phyloP scores from a whole-genome alignment of 2,888 invertebrate genomes.

The Biston stratarius region DNA sequence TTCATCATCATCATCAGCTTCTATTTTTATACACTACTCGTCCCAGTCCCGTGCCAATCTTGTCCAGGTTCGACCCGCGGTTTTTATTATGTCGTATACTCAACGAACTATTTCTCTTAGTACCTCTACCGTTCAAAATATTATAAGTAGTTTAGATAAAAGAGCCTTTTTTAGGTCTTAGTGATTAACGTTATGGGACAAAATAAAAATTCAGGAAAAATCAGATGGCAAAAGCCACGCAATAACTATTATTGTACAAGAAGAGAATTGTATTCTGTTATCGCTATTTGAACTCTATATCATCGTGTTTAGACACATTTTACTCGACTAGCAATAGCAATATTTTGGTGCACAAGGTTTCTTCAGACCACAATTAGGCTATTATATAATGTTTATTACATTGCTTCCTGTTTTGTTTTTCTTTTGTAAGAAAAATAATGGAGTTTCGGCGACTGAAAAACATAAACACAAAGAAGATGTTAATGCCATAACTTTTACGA shows the following conservation, averaged over 20 bases:
- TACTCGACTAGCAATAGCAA: conserved; percentile 5
- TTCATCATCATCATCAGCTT: no score
- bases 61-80: no score
- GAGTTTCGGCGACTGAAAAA: conserved; percentile 10
- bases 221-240: not conserved
- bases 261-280: not conserved
- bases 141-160: no score
- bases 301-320: conserved; percentile 16
- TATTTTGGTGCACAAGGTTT: conserved; percentile 22
- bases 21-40: no score
- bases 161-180: no score
- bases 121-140: no score
- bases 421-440: conserved; percentile 13
- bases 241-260: not conserved
- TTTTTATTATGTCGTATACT: no score
- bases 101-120: no score
- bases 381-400: conserved; percentile 33
- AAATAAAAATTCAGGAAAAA: not conserved
- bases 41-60: no score
- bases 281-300: conserved; percentile 11
- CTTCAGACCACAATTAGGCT: conserved; percentile 35
- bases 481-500: conserved; percentile 6
- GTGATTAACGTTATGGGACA: not conserved
- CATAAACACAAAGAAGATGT: conserved; percentile 13
- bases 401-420: conserved; percentile 21